Percentiles rank a stretch among this genome's conserved stretches.
Conservation (phyloP, 2,113 vertebrate species). For the Mormyrus lacerda region DNA sequence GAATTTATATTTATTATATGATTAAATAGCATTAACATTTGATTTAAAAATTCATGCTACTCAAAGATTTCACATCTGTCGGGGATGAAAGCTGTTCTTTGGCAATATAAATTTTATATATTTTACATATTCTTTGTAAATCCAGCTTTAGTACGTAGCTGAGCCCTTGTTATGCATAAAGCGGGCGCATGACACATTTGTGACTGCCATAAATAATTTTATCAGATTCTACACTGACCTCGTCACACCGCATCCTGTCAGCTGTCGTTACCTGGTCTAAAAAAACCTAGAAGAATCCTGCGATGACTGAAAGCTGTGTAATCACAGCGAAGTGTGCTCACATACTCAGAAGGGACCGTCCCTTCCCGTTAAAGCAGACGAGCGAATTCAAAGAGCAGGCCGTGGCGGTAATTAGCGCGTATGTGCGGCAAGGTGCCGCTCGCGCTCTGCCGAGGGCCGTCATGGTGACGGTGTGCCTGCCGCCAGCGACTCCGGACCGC, state of each 20-base stretch:
- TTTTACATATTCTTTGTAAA: not conserved
- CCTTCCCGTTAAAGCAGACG: not conserved
- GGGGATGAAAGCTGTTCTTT: not conserved
- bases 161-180: not conserved
- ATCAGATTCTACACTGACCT: not conserved
- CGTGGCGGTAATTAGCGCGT: constrained; percentile 25
- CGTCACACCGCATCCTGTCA: not conserved
- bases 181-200: not conserved
- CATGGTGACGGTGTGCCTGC: constrained; percentile 40
- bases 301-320: not conserved
- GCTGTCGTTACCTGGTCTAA: not conserved
- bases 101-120: not conserved
- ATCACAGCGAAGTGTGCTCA: not conserved
- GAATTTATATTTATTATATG: not conserved
- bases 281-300: not conserved
- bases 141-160: not conserved
- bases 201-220: not conserved
- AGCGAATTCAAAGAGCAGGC: not conserved
- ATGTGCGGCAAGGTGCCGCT: constrained; percentile 40
- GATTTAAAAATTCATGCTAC: not conserved
- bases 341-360: not conserved
- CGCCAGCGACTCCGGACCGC: constrained; percentile 55
- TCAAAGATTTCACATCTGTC: not conserved
- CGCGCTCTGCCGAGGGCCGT: constrained; percentile 27
- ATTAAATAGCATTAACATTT: not conserved